Base-by-base conservation (phyloP, 2,113 vertebrate genomes). In the Tauraco erythrolophus region DNA sequence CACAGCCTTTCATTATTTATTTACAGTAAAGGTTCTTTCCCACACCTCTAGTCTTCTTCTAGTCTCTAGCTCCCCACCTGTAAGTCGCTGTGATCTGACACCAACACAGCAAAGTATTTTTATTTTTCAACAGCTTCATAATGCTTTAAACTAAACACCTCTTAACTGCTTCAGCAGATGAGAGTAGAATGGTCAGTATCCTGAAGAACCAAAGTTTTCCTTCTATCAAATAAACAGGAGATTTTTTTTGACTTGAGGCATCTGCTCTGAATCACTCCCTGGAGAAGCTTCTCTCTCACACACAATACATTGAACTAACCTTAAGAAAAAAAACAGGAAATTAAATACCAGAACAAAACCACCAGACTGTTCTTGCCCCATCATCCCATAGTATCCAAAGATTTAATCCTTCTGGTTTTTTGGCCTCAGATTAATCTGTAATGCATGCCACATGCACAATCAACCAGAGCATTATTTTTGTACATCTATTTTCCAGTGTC, bases 391-490 rank as follows among this genome's bases (percentile, higher is more conserved):
- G 16, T 6, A 79, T 7, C 4, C 31, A 60, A 15, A 89, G 14
- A 78, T 68, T 71, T 50, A 79, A 71, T 25, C 16, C 17, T 75
- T n/a, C 25, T 16, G 15, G 0, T 6, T 16, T 85, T 91, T 39
- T 74, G 21, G 14, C 30, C 33, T 77, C 60, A 23, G 45, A 77
- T 69, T 46, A 86, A 53, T 51, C 30, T 60, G 30, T 48, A 60
- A 51, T 7, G 11, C 7, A 37, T n/a, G 57, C 4, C 3, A 5
- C 19, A 58, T 51, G 15, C n/a, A 81, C 0, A 0, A 53, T 43
- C 30, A 71, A 82, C 33, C 21, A 60, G 8, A 89, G 3, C 17
- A 46, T 39, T 70, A 27, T 54, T 81, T 70, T 46, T 16, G 43
- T 56, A 61, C 11, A 16, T 28, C 7, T 84, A 0, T 75, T 84